Evolutionary conservation across 2,113 vertebrate genomes (phyloP).

Genomic region (Paramormyrops kingsleyae): DNA sequence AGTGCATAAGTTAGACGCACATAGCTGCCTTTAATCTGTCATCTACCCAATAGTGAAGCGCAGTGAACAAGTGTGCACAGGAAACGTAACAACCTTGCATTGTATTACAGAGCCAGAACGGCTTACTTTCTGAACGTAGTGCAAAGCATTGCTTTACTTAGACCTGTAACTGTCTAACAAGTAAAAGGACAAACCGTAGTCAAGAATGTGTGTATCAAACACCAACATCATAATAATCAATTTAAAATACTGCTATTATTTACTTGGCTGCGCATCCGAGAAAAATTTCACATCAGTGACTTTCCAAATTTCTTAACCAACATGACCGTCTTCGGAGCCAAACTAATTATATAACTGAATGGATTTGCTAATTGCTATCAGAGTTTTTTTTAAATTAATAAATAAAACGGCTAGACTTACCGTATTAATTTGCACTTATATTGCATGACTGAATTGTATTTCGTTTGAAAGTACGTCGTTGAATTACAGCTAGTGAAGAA

Average conservation of each 20-base stretch:
- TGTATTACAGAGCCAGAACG: neutral
- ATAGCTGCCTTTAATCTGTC: neutral
- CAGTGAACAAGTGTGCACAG: neutral
- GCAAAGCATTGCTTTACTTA: neutral
- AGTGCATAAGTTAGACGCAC: neutral
- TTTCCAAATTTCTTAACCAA: neutral
- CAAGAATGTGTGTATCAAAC: neutral
- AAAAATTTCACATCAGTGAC: neutral
- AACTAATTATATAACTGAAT: constrained; percentile 3
- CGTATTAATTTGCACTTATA: neutral
- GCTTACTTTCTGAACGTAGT: neutral
- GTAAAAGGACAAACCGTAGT: neutral
- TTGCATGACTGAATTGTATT: neutral
- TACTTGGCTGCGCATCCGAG: neutral
- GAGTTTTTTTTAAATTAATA: neutral
- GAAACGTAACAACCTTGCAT: neutral
- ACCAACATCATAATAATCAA: neutral
- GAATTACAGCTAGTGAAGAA: neutral
- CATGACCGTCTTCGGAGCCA: neutral
- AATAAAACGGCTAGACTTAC: neutral
- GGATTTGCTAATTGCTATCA: neutral
- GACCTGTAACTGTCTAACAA: neutral
- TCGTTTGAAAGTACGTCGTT: neutral
- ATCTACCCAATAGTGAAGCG: neutral
- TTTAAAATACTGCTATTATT: neutral